Conservation (phyloP, 1,140 invertebrate genomes). For the Diabrotica undecimpunctata region DNA sequence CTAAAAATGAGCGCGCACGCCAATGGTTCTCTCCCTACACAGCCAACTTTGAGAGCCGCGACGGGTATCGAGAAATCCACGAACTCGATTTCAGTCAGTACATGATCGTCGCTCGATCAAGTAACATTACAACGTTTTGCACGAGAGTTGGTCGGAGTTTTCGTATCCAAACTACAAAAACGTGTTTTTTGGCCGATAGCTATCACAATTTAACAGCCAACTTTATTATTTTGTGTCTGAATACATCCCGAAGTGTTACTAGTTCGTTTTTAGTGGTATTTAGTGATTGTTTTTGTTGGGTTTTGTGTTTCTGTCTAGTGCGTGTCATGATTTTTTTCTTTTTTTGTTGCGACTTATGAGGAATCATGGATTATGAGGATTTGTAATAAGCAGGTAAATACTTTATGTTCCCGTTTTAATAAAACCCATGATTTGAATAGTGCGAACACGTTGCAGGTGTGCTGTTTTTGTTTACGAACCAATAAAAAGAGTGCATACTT, state of each 20-base stretch:
- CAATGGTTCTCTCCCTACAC: conserved; percentile 15
- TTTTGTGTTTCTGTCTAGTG: conserved; percentile 9
- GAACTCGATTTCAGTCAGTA: conserved; percentile 19
- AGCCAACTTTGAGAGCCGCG: conserved; percentile 13
- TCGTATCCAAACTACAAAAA: conserved; percentile 10
- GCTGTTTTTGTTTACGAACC: no score
- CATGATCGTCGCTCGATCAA: conserved; percentile 9
- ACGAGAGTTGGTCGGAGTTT: conserved; percentile 9
- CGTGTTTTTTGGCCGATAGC: conserved; percentile 15
- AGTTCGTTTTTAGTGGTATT: conserved; percentile 15
- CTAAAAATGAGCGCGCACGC: conserved; percentile 8
- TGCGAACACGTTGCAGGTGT: no score
- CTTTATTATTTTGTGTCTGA: conserved; percentile 18
- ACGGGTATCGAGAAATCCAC: not conserved
- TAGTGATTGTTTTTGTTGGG: conserved; percentile 14
- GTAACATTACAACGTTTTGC: not conserved
- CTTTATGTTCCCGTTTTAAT: not conserved
- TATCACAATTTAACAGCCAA: conserved; percentile 3
- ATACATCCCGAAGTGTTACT: conserved; percentile 8
- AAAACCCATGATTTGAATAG: no score
- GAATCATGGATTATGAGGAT: conserved; percentile 11
- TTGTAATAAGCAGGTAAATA: conserved; percentile 4
- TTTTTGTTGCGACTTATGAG: not conserved
- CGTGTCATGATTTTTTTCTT: conserved; percentile 11
- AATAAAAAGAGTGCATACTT: no score